Evolutionary conservation across 2,113 vertebrate genomes (phyloP), one percentile per base, ranked within the genome.

Genomic region (Ceyx cyanopectus): DNA sequence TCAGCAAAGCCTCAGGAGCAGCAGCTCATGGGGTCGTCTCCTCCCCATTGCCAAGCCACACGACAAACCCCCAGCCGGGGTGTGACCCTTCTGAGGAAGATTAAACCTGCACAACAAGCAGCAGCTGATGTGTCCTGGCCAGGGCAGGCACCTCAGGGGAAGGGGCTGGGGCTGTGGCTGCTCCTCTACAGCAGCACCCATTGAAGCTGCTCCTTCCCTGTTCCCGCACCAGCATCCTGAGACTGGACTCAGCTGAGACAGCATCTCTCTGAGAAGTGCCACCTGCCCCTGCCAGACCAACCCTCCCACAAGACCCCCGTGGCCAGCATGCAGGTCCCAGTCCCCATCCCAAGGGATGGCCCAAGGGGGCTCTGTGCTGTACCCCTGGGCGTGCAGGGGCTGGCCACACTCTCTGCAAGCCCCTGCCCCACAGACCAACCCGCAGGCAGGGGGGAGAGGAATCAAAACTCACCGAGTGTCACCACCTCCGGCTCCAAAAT

Each of bases 371-470:
- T 43, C 62, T 65, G 40, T 27, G 12, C 45, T 12, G 7, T 21
- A 7, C 4, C 2, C 2, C 9, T 19, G 30, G 50, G 17, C 0
- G 0, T 61, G 77, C 54, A n/a, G 32, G 54, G 30, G 5, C 24
- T 18, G 2, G 26, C 8, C 8, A 1, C 1, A 3, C 15, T 32
- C 2, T 18, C 62, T 4, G 5, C 2, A 23, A 2, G 2, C 19
- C 34, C 18, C 54, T 29, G 45, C 37, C 77, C 51, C 14, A 29
- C 18, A 12, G 57, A 45, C 17, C 2, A 3, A 58, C 37, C 32
- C 11, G 0, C 18, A 2, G 41, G n/a, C 37, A 15, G 3, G 19
- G 10, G 5, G 1, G 30, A 83, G 29, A 57, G 22, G 5, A 78
- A 68, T 29, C 27, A 54, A 57, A 84, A 82, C 62, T 66, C 93